A percentile compares a stretch with the other conserved stretches of the same genome.
Conservation (phyloP, 2,797 vertebrate species). For the Typhlichthys eigenmanni region DNA sequence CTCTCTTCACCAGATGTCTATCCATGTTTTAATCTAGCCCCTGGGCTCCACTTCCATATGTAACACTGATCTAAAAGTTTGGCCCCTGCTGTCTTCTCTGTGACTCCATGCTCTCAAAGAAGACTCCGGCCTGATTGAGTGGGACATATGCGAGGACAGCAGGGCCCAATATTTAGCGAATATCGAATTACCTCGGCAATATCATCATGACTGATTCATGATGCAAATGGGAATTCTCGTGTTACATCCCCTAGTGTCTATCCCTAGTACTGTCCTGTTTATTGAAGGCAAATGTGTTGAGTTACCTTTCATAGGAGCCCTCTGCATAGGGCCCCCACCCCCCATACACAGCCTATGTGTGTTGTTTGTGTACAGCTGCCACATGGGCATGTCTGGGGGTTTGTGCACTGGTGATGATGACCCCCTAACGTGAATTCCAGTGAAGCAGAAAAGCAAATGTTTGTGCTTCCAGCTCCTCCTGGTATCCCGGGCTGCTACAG, state of each 20-base stretch:
- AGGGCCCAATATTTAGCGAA: conserved; percentile 54
- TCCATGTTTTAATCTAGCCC: conserved; percentile 63
- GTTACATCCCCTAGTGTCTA: conserved; percentile 33
- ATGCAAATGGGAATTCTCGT: conserved; percentile 45
- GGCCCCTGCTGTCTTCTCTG: conserved; percentile 61
- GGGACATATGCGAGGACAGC: conserved; percentile 65
- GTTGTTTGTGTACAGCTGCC: conserved; percentile 72
- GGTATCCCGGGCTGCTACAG: conserved; percentile 53
- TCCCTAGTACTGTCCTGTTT: conserved; percentile 20
- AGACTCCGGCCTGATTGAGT: conserved; percentile 60
- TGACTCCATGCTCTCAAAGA: conserved; percentile 26
- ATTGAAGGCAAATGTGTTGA: conserved; percentile 24
- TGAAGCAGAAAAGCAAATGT: conserved; percentile 61
- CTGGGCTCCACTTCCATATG: conserved; percentile 59
- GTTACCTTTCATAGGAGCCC: conserved; percentile 18
- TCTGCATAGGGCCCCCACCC: conserved; percentile 23
- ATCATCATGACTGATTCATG: conserved; percentile 61
- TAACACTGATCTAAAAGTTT: conserved; percentile 63
- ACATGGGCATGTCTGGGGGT: conserved; percentile 42
- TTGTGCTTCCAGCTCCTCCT: conserved; percentile 44
- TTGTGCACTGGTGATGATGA: conserved; percentile 59
- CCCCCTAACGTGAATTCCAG: conserved; percentile 72
- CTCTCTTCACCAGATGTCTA: conserved; percentile 72
- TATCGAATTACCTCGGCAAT: conserved; percentile 48
- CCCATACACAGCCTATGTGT: conserved; percentile 38